phyloP scores from a whole-genome alignment of 2,888 invertebrate genomes.

The Apotomis capreana region DNA sequence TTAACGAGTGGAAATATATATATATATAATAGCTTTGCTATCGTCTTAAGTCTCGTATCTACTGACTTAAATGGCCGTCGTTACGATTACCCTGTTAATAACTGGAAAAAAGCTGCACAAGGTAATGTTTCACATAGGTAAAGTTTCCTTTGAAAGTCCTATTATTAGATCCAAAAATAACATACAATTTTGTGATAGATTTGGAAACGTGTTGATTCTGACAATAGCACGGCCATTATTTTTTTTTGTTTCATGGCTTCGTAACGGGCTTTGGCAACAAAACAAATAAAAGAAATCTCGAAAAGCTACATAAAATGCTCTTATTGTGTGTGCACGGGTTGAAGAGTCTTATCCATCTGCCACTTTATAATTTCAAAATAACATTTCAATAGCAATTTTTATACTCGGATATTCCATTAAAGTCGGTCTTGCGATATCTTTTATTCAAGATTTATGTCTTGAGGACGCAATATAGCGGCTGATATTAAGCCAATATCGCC shows the following conservation, averaged over 20 bases:
- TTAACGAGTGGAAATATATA: no score
- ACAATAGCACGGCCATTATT: no score
- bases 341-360: constrained; percentile 10
- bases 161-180: no score
- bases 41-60: no score
- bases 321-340: background rate
- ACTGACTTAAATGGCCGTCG: no score
- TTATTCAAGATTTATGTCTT: constrained; percentile 38
- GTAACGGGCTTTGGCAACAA: background rate
- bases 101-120: no score
- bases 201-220: no score
- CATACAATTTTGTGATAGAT: no score
- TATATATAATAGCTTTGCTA: no score
- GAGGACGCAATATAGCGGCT: constrained; percentile 29
- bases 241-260: background rate
- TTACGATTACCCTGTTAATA: no score
- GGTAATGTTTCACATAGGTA: no score
- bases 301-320: background rate
- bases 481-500: constrained; percentile 39
- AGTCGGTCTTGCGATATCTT: constrained; percentile 33
- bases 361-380: constrained; percentile 27
- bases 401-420: constrained; percentile 37
- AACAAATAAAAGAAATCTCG: background rate
- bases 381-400: constrained; percentile 34
- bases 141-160: no score